Percentiles rank a stretch among this genome's conserved stretches.
phyloP scores from a whole-genome alignment of 2,888 invertebrate genomes.

The Melanotus villosus region DNA sequence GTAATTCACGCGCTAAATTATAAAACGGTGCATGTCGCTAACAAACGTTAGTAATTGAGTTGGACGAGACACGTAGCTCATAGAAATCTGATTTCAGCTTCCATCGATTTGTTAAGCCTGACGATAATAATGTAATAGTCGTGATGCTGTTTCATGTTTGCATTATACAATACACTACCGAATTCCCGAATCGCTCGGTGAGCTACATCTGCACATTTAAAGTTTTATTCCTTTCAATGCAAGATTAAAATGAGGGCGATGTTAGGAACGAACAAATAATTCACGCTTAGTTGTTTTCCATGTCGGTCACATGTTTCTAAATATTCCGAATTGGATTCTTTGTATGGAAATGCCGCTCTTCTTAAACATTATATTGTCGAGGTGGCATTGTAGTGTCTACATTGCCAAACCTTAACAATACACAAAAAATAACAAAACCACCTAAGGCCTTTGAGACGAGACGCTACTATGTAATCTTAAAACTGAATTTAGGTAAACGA shows the following conservation, averaged over 20 bases:
- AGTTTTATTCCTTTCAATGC: constrained; percentile 6
- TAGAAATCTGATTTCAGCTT: constrained; percentile 39
- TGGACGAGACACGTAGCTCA: constrained; percentile 24
- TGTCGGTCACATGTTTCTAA: neutral
- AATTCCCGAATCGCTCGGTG: neutral
- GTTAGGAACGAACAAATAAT: neutral
- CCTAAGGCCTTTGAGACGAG: too few species aligned
- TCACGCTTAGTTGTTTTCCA: neutral
- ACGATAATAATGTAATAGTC: constrained; percentile 35
- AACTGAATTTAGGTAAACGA: too few species aligned
- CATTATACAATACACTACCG: neutral
- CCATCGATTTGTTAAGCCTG: constrained; percentile 37
- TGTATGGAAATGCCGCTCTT: too few species aligned
- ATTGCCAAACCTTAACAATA: too few species aligned
- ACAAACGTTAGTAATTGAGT: constrained; percentile 31
- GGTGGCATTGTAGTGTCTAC: too few species aligned
- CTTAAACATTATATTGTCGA: too few species aligned
- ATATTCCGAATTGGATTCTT: neutral
- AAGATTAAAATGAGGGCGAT: neutral
- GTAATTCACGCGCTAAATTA: constrained; percentile 22
- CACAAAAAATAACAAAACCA: too few species aligned
- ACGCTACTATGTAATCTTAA: too few species aligned
- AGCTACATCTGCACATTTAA: constrained; percentile 9
- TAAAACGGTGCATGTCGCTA: constrained; percentile 21
- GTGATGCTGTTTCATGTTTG: constrained; percentile 22